These are phyloP conservation scores for Hermetia illucens DNA, from an alignment of 1,140 invertebrate genomes.

Conservation along the genomic window DNA sequence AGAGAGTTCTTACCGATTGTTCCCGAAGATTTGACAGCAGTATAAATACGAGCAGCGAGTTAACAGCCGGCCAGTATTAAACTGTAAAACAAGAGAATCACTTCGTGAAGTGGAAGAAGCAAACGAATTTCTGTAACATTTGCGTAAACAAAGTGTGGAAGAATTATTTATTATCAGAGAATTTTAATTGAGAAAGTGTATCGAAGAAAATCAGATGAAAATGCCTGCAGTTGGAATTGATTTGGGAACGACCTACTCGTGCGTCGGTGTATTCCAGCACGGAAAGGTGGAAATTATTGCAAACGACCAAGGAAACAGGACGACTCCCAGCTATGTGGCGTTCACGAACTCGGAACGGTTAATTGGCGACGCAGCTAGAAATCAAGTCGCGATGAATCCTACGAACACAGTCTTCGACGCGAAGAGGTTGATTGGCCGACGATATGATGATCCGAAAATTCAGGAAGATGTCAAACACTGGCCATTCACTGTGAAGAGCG, in stretches of 20 bases:
- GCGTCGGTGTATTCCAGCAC: conserved; percentile 71
- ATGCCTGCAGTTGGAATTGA: conserved; percentile 61
- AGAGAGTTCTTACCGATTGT: too few relatives aligned
- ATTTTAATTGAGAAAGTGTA: background rate
- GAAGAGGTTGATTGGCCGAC: conserved; percentile 49
- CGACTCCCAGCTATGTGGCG: conserved; percentile 92
- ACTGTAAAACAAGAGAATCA: too few relatives aligned
- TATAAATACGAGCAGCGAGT: too few relatives aligned
- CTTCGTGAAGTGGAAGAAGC: too few relatives aligned
- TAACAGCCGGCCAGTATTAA: too few relatives aligned
- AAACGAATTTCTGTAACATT: too few relatives aligned
- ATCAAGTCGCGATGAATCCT: conserved; percentile 34
- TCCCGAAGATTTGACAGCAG: too few relatives aligned
- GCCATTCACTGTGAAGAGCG: conserved; percentile 56
- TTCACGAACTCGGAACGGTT: conserved; percentile 94
- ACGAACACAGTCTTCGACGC: conserved; percentile 33
- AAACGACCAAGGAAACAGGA: conserved; percentile 91
- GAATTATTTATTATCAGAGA: too few relatives aligned
- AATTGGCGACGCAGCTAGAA: conserved; percentile 89
- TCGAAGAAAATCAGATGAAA: conserved; percentile 4
- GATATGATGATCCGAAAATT: conserved; percentile 53
- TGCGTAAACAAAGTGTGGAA: too few relatives aligned
- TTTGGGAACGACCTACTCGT: conserved; percentile 67
- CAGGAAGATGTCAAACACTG: conserved; percentile 62
- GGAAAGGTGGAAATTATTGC: conserved; percentile 88